phyloP scores from a whole-genome alignment of 2,888 invertebrate species.

The Hydriomena furcata region DNA sequence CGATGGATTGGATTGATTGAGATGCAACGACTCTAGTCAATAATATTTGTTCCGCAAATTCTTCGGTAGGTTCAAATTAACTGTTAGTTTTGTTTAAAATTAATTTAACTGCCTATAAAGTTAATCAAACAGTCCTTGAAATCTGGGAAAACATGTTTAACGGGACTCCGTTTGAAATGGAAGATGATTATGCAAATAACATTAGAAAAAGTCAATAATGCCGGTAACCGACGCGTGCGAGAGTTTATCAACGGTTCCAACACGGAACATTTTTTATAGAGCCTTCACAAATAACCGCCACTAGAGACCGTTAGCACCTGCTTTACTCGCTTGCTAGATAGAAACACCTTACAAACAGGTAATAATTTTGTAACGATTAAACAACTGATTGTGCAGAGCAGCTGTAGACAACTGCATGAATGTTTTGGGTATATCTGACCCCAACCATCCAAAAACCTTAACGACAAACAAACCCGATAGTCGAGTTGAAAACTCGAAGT shows the following conservation, averaged over 20 bases:
- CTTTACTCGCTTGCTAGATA: constrained; percentile 51
- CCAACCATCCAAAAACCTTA: constrained; percentile 36
- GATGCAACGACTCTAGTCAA: too few species aligned
- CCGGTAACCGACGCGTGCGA: constrained; percentile 51
- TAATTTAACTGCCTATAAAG: too few species aligned
- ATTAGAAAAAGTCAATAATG: constrained; percentile 48
- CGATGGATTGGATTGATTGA: background rate
- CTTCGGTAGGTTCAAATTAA: background rate
- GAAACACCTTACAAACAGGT: constrained; percentile 34
- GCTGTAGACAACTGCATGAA: constrained; percentile 9
- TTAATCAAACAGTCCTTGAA: too few species aligned
- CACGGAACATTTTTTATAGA: constrained; percentile 65
- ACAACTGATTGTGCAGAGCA: constrained; percentile 9
- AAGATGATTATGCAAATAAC: constrained; percentile 35
- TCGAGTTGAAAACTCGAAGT: constrained; percentile 53
- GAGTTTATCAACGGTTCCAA: constrained; percentile 58
- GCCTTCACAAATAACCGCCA: constrained; percentile 76
- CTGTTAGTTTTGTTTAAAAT: background rate
- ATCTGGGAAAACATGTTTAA: constrained; percentile 5
- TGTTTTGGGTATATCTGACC: constrained; percentile 19
- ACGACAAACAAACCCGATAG: constrained; percentile 48
- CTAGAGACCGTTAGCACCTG: constrained; percentile 75
- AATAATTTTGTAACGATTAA: constrained; percentile 7
- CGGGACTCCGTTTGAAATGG: constrained; percentile 7
- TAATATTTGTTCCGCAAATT: too few species aligned